A percentile compares a stretch with the other conserved stretches of the same genome.
Evolutionary conservation across 2,113 vertebrate species (phyloP).

Genomic region (Corythaeola cristata): DNA sequence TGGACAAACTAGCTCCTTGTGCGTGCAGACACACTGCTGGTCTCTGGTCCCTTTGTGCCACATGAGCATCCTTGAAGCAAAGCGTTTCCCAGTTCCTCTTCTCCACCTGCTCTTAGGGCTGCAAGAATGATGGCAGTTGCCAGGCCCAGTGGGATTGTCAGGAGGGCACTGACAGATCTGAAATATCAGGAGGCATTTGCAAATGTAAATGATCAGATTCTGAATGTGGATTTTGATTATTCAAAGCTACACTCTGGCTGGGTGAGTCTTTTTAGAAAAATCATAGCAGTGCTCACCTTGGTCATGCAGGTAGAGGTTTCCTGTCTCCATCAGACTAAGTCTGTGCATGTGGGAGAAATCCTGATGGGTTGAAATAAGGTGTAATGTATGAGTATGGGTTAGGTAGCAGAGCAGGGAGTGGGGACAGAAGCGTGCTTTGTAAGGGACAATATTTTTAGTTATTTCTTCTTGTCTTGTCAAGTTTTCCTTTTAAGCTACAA

Average conservation of each 20-base stretch:
- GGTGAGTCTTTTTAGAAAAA: not conserved
- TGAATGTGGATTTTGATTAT: not conserved
- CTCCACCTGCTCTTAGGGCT: not conserved
- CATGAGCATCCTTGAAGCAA: not conserved
- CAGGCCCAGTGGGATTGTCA: not conserved
- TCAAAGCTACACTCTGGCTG: not conserved
- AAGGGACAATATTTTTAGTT: not conserved
- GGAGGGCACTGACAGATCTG: not conserved
- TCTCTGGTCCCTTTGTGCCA: not conserved
- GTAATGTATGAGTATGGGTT: not conserved
- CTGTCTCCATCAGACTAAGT: not conserved
- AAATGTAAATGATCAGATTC: not conserved
- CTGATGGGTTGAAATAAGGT: not conserved
- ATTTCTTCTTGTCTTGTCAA: not conserved
- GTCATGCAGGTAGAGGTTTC: not conserved
- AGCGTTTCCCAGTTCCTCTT: not conserved
- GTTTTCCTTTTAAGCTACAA: not conserved
- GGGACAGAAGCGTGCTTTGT: not conserved
- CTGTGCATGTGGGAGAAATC: not conserved
- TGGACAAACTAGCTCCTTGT: not conserved
- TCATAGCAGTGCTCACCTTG: not conserved
- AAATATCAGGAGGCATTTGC: not conserved
- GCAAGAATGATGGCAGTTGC: not conserved
- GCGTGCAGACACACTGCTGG: not conserved
- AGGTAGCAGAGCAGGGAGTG: not conserved